A percentile compares a stretch with the other conserved stretches of the same genome.
Conservation (phyloP, 2,113 vertebrate species). For the Beaufortia kweichowensis region DNA sequence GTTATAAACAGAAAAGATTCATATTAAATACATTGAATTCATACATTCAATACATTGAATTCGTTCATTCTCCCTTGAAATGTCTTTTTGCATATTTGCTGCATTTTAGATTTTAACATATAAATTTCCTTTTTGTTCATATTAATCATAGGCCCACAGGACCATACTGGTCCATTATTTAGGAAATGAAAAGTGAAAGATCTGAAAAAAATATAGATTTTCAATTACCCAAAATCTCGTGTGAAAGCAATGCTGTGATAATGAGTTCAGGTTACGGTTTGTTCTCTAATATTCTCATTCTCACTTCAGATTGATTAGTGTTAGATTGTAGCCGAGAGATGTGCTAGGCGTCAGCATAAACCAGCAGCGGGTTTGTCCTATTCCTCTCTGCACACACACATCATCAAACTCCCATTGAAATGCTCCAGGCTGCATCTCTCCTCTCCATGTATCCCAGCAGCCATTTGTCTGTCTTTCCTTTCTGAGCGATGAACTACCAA, state of each 20-base stretch:
- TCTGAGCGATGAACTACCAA: slow-evolving; percentile 77
- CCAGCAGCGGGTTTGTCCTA: slow-evolving; percentile 70
- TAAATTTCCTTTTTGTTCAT: background rate
- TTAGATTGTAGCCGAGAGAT: slow-evolving; percentile 77
- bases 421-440: slow-evolving; percentile 66
- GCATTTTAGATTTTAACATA: background rate
- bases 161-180: slow-evolving; percentile 6
- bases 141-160: background rate
- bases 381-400: slow-evolving; percentile 71
- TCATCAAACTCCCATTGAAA: slow-evolving; percentile 66
- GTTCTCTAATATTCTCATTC: slow-evolving; percentile 63
- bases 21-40: background rate
- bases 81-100: background rate
- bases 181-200: slow-evolving; percentile 5
- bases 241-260: slow-evolving; percentile 44
- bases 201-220: slow-evolving; percentile 21
- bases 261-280: slow-evolving; percentile 48
- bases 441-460: slow-evolving; percentile 69
- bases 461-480: slow-evolving; percentile 75
- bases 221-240: slow-evolving; percentile 39
- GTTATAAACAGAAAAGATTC: background rate
- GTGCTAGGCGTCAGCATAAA: slow-evolving; percentile 81
- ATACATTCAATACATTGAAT: background rate
- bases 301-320: slow-evolving; percentile 81
- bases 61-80: too few species aligned